Evolutionary conservation across 2,888 invertebrate genomes (phyloP), one percentile per base, ranked within the genome.

Genomic region (Drosophila anomelani): DNA sequence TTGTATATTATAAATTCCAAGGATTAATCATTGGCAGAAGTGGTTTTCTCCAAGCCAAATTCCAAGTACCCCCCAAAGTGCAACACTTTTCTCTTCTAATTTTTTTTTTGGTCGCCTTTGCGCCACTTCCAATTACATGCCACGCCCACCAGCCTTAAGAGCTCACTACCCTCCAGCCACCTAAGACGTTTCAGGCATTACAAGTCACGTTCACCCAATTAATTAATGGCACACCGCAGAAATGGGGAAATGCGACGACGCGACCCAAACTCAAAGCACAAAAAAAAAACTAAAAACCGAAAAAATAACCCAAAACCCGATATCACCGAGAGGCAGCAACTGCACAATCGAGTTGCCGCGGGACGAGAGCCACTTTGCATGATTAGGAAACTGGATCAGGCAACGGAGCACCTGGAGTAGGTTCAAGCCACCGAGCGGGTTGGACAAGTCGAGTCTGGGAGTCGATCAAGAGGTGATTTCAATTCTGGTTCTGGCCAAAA

Each of bases 341-440:
- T 59, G 38, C 46, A 47, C 46, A 46, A 32, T 60, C 63, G 39
- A 63, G 60, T 59, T 46, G 67, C 55, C 47, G 38, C 63, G 17
- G 59, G 46, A 46, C 59, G 67, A 70, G 69, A 47, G 57, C 38
- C 56, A 71, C 71, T 72, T 72, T 72, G 71, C 71, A 72, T 72
- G 71, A 70, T 73, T 58, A 51, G 58, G 74, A 73, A 73, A 73
- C 73, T 73, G 73, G 73, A 66, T 73, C 73, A 73, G 47, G 58
- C 72, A 73, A 73, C 73, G 66, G 71, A 71, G 53, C 66, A 47
- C 26, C 43, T 54, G 57, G 26, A 39, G 56, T 34, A 39, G 55
- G 49, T 68, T 39, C 38, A 49, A 51, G 64, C 51, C 64, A 23
- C 62, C 34, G 67, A 57, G 68, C 68, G 68, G 67, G 67, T 68